Evolutionary conservation across 2,888 invertebrate genomes (phyloP), one percentile per base, ranked within the genome.

Genomic region (Erebia palarica): DNA sequence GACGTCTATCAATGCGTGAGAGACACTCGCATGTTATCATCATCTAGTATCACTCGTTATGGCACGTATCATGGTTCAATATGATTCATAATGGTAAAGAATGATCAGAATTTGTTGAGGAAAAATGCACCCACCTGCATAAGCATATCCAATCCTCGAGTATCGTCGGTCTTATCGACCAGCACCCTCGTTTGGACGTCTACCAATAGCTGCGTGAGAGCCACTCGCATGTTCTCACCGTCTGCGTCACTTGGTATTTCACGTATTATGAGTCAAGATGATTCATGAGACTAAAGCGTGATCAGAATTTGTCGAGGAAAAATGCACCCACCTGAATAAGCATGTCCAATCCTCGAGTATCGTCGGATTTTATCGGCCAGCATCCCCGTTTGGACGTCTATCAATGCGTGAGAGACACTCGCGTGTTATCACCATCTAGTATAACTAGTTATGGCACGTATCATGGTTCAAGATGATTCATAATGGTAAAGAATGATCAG

Each of bases 151-250:
- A 97, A 94, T 74, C 96, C 96, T 79, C 96, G 96, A 0, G 97
- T 97, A 81, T 98, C 97, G 80, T 98, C 97, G 76, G 96, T 96
- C 74, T 95, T 94, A 68, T 94, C 93, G 9, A 80, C 83, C 69
- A 97, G 86, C 86, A 98, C 92, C 79, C 95, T 94, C 66, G 90
- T 94, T 85, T 96, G 96, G 11, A 97, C 90, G 3, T 92, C 89
- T 61, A 94, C 91, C 81, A 97, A 89, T 1, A 95, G 86, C 36
- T 94, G 88, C 0, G 94, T 94, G 1, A 97, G 85, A 2, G 91
- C 91, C 75, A 93, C 92, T 60, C 97, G 94, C 14, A 97, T 94
- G 82, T 97, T 97, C 70, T 94, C 89, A 0, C 96, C 97, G 82
- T 96, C 95, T 90, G 92, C 0, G 86, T 88, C 5, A 95, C 85